These are phyloP conservation scores for Anguilla japonica DNA, from an alignment of 2,113 vertebrate species.

Conservation along the genomic window DNA sequence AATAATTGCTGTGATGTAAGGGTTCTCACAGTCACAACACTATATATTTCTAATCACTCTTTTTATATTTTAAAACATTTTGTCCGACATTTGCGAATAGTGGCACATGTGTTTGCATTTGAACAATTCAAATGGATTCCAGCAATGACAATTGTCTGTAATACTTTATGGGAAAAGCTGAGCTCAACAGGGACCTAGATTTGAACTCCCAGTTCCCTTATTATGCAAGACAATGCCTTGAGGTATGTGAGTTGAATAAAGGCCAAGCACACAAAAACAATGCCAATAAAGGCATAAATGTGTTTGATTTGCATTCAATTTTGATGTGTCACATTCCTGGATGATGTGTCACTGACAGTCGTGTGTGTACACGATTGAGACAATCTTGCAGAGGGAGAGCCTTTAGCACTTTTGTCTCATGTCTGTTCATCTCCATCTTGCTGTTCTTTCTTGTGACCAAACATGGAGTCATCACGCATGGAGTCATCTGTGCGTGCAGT, in stretches of 20 bases:
- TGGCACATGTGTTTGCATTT: conserved; percentile 9
- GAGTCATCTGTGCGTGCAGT: conserved; percentile 36
- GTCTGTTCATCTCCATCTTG: conserved; percentile 34
- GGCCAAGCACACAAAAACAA: conserved; percentile 32
- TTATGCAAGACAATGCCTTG: conserved; percentile 38
- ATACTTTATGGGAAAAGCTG: conserved; percentile 21
- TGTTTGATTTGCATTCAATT: conserved; percentile 27
- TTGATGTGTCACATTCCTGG: conserved; percentile 32
- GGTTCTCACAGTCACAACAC: neutral
- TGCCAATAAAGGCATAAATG: conserved; percentile 33
- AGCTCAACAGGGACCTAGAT: conserved; percentile 22
- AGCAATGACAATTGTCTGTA: conserved; percentile 12
- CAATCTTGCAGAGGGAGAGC: neutral
- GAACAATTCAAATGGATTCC: conserved; percentile 15
- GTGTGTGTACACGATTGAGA: neutral
- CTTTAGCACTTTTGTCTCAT: neutral
- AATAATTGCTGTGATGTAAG: neutral
- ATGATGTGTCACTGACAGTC: conserved; percentile 22
- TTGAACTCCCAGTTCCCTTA: conserved; percentile 22
- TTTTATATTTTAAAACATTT: conserved; percentile 11
- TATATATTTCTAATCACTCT: too few species aligned
- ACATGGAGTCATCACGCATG: conserved; percentile 2
- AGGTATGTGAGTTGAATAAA: conserved; percentile 30
- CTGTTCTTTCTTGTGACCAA: conserved; percentile 26
- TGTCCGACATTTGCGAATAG: neutral